Base-by-base conservation (phyloP, 2,113 vertebrate species). In the Penelope pileata region DNA sequence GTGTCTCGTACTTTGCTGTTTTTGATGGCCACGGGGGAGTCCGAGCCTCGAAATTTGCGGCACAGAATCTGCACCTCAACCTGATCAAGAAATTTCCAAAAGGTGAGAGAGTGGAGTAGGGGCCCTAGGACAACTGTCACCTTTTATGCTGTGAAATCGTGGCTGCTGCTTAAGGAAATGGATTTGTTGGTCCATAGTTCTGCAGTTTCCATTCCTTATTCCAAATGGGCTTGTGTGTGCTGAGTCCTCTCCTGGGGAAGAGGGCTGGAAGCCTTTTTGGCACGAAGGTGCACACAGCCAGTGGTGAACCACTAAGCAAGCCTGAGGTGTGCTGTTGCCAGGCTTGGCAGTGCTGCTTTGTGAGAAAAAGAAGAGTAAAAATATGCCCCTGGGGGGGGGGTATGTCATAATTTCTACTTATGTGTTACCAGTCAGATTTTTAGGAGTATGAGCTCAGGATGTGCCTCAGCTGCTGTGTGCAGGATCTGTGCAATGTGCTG, bases 21-120 rank as follows among this genome's bases (percentile, higher is more conserved):
- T 99, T 99, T 58, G 99, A 99, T 42, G 99, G 99, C 79, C 99
- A 99, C 0, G 99, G 98, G 27, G 99, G 99, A 86, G 96, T 98
- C 60, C 98, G 99, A 83, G 99, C 99, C 3, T 99, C 99, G 23
- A 98, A 97, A 45, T 99, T 98, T 34, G 99, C 99, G 3, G 99
- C 99, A 2, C 99, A 99, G 88, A 98, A 99, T 97, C 98, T 99
- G 38, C 99, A 99, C 93, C 98, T 97, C 81, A 99, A 98, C 50
- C 98, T 99, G 88, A 98, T 98, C 40, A 98, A 97, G 94, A 99
- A 98, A 77, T 99, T 99, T 69, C 99, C 99, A 50, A 98, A 98
- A 97, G 99, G 99, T 99, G 94, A 96, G 96, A 81, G 29, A 42
- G 27, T 34, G 42, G 34, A 67, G 24, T n/a, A n/a, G 81, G 32